These are phyloP conservation scores for Polypedilum pembai DNA, from an alignment of 1,140 invertebrate species.

Conservation along the genomic window DNA sequence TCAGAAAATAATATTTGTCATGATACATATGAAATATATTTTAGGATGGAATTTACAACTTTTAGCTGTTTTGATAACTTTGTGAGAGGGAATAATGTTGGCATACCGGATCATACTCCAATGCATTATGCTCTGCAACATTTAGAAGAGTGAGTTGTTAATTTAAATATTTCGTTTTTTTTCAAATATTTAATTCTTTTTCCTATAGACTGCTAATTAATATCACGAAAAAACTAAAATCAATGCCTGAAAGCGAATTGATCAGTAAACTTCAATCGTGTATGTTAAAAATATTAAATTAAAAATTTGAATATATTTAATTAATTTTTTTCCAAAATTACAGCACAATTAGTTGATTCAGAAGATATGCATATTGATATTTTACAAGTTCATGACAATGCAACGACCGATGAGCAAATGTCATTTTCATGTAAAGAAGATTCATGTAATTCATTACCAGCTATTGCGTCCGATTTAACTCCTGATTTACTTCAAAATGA, in stretches of 20 bases:
- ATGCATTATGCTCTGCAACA: constrained; percentile 61
- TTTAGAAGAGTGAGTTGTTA: constrained; percentile 50
- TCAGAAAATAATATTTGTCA: not conserved
- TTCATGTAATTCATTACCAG: constrained; percentile 18
- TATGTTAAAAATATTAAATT: not conserved
- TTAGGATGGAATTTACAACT: constrained; percentile 68
- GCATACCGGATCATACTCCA: constrained; percentile 62
- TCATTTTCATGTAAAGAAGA: constrained; percentile 34
- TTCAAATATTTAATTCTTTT: constrained; percentile 30
- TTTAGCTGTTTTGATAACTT: constrained; percentile 86
- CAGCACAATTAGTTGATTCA: constrained; percentile 37
- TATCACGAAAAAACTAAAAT: constrained; percentile 48
- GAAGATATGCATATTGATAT: constrained; percentile 51
- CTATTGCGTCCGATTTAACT: constrained; percentile 32
- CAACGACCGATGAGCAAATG: constrained; percentile 41
- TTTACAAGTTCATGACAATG: constrained; percentile 45
- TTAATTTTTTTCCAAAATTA: constrained; percentile 34
- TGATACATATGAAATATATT: constrained; percentile 33
- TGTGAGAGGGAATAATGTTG: constrained; percentile 64
- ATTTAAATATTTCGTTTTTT: constrained; percentile 34
- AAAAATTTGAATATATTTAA: not conserved
- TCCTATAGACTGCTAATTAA: constrained; percentile 48
- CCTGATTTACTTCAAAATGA: constrained; percentile 30
- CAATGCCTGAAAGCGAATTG: constrained; percentile 48
- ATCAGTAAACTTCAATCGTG: constrained; percentile 36